phyloP scores from a whole-genome alignment of 2,797 vertebrate species.

The Peromyscus melanophrys region DNA sequence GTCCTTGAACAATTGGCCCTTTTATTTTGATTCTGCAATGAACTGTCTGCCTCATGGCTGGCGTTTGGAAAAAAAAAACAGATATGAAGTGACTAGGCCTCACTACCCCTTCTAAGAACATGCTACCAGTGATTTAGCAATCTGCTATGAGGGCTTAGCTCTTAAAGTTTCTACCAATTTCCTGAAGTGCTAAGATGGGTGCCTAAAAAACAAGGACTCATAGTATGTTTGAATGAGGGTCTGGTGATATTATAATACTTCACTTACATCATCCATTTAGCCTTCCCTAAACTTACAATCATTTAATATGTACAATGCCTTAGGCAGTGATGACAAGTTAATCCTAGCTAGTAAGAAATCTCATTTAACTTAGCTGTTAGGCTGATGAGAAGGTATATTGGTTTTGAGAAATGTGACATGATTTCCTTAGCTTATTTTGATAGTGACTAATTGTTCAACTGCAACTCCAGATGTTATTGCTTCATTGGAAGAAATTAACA shows the following conservation, averaged over 20 bases:
- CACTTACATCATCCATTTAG: not conserved
- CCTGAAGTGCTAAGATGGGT: not conserved
- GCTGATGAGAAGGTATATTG: not conserved
- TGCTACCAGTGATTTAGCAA: not conserved
- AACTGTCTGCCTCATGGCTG: not conserved
- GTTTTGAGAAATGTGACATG: conserved; percentile 59
- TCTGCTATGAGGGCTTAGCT: not conserved
- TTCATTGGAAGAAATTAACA: conserved; percentile 57
- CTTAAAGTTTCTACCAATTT: not conserved
- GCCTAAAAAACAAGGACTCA: rapidly evolving
- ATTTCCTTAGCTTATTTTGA: conserved; percentile 61
- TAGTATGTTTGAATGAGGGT: not conserved
- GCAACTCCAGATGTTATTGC: conserved; percentile 16
- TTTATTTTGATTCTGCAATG: not conserved
- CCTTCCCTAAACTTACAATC: not conserved
- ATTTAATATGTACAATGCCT: not conserved
- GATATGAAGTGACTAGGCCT: not conserved
- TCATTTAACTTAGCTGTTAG: conserved; percentile 44
- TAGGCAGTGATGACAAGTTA: not conserved
- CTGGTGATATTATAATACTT: not conserved
- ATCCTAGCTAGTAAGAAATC: not conserved
- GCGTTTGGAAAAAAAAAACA: not conserved
- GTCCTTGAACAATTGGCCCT: not conserved
- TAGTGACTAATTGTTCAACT: conserved; percentile 39
- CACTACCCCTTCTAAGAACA: not conserved